Conservation (phyloP, 2,888 invertebrate species). For the Pseudococcus jackbeardsleyi region DNA sequence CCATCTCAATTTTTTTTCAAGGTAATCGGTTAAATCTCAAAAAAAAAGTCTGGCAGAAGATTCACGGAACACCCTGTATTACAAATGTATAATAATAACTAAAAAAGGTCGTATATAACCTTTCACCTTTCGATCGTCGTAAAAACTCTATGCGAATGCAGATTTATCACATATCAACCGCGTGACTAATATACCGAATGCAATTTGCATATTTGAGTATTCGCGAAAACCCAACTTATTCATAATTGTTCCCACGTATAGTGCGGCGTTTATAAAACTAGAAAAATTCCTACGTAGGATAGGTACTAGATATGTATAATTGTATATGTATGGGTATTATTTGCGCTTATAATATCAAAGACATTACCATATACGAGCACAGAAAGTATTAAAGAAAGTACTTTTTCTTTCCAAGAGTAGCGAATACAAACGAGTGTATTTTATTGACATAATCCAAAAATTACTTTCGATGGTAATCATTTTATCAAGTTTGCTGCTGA, state of each 20-base stretch:
- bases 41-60: too few relatives aligned
- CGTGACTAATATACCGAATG: conserved; percentile 12
- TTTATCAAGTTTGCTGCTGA: neutral
- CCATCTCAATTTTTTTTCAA: too few relatives aligned
- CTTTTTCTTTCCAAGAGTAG: neutral
- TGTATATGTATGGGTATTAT: neutral
- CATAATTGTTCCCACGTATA: conserved; percentile 32
- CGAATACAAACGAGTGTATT: too few relatives aligned
- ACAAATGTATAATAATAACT: neutral
- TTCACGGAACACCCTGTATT: too few relatives aligned
- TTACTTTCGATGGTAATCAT: neutral
- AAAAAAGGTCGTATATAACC: conserved; percentile 29
- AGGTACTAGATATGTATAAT: too few relatives aligned
- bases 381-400: conserved; percentile 14
- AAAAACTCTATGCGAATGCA: neutral
- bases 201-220: conserved; percentile 37
- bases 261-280: neutral
- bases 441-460: neutral
- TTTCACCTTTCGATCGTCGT: neutral
- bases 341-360: neutral
- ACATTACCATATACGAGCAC: neutral
- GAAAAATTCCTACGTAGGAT: neutral
- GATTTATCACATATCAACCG: neutral
- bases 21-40: too few relatives aligned
- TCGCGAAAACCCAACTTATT: conserved; percentile 34